Evolutionary conservation across 2,888 invertebrate species (phyloP).

Genomic region (Rhagophthalmus giganteus): DNA sequence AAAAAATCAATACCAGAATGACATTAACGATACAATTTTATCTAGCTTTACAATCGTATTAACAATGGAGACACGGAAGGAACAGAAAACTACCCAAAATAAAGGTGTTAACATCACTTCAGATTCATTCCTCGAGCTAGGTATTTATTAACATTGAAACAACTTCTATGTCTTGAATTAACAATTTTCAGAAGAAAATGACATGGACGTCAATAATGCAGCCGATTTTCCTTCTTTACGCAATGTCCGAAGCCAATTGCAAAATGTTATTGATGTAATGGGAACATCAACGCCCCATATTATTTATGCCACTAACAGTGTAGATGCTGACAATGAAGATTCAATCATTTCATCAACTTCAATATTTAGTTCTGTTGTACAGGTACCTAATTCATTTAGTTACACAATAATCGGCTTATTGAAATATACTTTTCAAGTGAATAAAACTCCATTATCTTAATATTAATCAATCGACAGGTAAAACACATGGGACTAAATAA

Average conservation of each 20-base stretch:
- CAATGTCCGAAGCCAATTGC: slow-evolving; percentile 34
- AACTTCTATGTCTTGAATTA: neutral
- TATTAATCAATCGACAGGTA: slow-evolving; percentile 11
- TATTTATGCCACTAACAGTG: slow-evolving; percentile 20
- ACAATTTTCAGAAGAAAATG: too few relatives aligned
- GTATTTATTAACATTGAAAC: neutral
- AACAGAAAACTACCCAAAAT: slow-evolving; percentile 6
- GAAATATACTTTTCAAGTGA: neutral
- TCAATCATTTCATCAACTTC: slow-evolving; percentile 25
- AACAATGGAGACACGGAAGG: neutral
- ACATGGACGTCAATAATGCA: too few relatives aligned
- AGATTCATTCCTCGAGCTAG: slow-evolving; percentile 4
- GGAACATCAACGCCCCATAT: slow-evolving; percentile 36
- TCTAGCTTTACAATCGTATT: neutral
- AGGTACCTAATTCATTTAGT: slow-evolving; percentile 4
- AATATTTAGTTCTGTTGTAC: slow-evolving; percentile 18
- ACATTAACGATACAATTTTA: neutral
- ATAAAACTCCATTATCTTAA: too few relatives aligned
- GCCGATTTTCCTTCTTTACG: slow-evolving; percentile 21
- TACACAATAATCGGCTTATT: neutral
- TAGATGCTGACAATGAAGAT: slow-evolving; percentile 36
- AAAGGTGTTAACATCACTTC: slow-evolving; percentile 22
- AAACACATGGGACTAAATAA: slow-evolving; percentile 16
- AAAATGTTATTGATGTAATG: slow-evolving; percentile 41
- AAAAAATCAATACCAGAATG: neutral